Base-by-base conservation (phyloP, 1,140 invertebrate genomes). In the Luehdorfia chinensis region DNA sequence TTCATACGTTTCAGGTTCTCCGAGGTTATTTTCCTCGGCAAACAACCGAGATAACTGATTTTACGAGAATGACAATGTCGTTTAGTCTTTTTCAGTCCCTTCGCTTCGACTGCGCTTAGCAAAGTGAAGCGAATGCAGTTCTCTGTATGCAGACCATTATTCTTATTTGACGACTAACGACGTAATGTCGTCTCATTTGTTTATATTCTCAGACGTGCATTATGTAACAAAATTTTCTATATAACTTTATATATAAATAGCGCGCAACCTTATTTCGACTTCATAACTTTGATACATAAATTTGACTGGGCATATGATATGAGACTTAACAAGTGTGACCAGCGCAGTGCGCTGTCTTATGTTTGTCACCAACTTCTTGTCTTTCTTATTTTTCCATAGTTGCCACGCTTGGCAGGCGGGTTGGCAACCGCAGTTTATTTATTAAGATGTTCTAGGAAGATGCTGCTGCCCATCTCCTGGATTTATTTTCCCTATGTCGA, bases 101-200 rank as follows among this genome's bases (percentile, higher is more conserved):
- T 19, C 36, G 19, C 18, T 21, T 25, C 21, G 14, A 13, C 36
- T 25, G 21, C 5, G 34, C 34, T 21, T 12, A 19, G 36, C 11
- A 27, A 25, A 41, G 36, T 41, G 36, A 41, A 41, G 18, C 34
- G 16, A 37, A 27, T 21, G 21, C 21, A 41, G 36, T 41, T 2
- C 25, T 27, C 19, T 41, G 34, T 23, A 21, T 41, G 27, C 21
- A 41, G 13, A 41, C 21, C 36, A 41, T 41, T 41, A 41, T 41
- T 41, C 36, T 41, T 41, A 41, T 41, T 41, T 41, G 36, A 27
- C 11, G 19, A 41, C 36, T 41, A 41, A 41, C 21, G 36, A 41
- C 19, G 21, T 41, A 25, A 41, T 41, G 36, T 41, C 36, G 36
- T 7, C 36, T 41, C 36, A 41, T 41, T 25, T 41, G 36, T 41